Conservation (phyloP, 2,888 invertebrate genomes). For the Brenthis hecate region DNA sequence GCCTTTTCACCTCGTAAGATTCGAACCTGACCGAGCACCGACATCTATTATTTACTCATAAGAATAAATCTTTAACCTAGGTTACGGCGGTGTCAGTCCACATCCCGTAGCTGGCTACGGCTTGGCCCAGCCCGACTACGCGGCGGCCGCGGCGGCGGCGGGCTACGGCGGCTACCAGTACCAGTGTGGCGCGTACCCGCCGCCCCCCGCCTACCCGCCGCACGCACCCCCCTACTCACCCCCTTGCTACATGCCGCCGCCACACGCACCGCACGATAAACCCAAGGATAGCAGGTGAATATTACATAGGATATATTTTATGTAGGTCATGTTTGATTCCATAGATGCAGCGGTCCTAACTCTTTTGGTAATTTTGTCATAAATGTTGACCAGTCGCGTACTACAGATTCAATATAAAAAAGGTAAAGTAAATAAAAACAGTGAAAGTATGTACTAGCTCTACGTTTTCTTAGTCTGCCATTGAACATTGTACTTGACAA, state of each 20-base stretch:
- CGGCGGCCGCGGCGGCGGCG: slow-evolving; percentile 87
- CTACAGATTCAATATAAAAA: no score
- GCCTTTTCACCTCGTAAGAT: not conserved
- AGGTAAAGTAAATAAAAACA: no score
- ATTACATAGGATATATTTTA: slow-evolving; percentile 41
- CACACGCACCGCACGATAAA: slow-evolving; percentile 91
- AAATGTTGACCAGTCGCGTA: no score
- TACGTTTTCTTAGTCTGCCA: no score
- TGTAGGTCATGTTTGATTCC: not conserved
- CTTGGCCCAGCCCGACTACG: slow-evolving; percentile 91
- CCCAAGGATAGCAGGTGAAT: slow-evolving; percentile 88
- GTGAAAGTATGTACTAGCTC: no score
- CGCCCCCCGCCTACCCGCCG: slow-evolving; percentile 82
- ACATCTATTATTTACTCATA: not conserved
- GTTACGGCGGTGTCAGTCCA: slow-evolving; percentile 92
- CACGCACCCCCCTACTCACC: slow-evolving; percentile 89
- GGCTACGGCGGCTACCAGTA: slow-evolving; percentile 83
- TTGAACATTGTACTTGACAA: no score
- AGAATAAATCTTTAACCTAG: slow-evolving; percentile 62
- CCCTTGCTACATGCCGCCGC: slow-evolving; percentile 94
- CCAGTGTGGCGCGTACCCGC: slow-evolving; percentile 84
- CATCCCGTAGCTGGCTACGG: slow-evolving; percentile 90
- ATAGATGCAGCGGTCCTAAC: not conserved
- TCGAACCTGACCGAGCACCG: not conserved
- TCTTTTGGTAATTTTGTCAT: no score